These are phyloP conservation scores for Trichopria drosophilae DNA, from an alignment of 2,888 invertebrate genomes.

Conservation along the genomic window DNA sequence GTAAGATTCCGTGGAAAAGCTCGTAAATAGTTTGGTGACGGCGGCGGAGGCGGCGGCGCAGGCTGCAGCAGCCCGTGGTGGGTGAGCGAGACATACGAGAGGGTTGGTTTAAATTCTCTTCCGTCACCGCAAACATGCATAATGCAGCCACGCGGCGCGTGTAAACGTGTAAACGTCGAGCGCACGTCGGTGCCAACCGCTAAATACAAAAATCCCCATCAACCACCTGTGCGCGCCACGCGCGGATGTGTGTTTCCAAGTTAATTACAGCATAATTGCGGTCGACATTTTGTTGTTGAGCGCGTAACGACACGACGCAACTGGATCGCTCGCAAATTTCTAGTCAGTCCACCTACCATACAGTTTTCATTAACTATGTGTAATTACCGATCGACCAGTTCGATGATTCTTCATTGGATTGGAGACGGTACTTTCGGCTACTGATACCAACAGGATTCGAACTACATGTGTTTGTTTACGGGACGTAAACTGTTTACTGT, in stretches of 20 bases:
- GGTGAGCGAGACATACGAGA: constrained; percentile 9
- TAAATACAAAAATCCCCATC: constrained; percentile 58
- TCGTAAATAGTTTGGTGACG: constrained; percentile 28
- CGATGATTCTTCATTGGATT: too few species aligned
- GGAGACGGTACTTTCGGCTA: too few species aligned
- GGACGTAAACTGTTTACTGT: too few species aligned
- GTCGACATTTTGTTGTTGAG: constrained; percentile 57
- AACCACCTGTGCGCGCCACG: constrained; percentile 55
- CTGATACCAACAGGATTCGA: too few species aligned
- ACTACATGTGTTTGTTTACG: too few species aligned
- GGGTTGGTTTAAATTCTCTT: constrained; percentile 56
- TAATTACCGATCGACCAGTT: too few species aligned
- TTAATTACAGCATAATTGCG: constrained; percentile 58
- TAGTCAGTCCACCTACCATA: too few species aligned
- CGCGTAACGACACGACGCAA: too few species aligned
- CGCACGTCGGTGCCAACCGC: constrained; percentile 51
- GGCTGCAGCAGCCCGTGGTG: constrained; percentile 8
- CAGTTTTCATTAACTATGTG: too few species aligned
- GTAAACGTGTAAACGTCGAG: constrained; percentile 49
- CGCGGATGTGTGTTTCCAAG: constrained; percentile 46
- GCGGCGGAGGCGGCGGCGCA: constrained; percentile 22
- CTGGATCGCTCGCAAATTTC: too few species aligned
- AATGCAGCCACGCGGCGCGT: constrained; percentile 53
- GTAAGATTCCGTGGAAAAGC: too few species aligned
- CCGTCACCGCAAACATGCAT: constrained; percentile 58